Evolutionary conservation across 2,888 invertebrate species (phyloP).

Genomic region (Andrena fulva): DNA sequence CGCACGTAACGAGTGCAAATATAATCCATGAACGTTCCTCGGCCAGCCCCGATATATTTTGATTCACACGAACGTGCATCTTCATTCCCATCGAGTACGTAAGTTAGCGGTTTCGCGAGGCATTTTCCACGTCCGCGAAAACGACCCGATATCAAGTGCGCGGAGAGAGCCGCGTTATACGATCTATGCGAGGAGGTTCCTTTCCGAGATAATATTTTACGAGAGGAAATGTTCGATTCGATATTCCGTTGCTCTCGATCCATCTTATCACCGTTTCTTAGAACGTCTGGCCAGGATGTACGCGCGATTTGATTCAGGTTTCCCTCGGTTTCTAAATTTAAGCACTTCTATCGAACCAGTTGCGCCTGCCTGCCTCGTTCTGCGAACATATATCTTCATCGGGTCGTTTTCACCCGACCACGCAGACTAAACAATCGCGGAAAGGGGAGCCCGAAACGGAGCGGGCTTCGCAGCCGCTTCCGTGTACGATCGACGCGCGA

Average conservation of each 20-base stretch:
- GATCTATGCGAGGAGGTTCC: not conserved
- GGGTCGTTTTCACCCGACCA: not conserved
- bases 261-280: too few species aligned
- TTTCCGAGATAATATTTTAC: not conserved
- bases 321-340: not conserved
- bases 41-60: not conserved
- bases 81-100: conserved; percentile 7
- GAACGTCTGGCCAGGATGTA: not conserved
- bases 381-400: not conserved
- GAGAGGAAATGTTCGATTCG: too few species aligned
- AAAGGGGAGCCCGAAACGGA: not conserved
- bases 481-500: conserved; percentile 44
- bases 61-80: not conserved
- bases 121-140: conserved; percentile 7
- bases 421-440: not conserved
- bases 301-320: not conserved
- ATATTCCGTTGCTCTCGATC: too few species aligned
- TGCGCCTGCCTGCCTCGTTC: not conserved
- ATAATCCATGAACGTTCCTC: not conserved
- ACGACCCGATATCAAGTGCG: not conserved
- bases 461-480: conserved; percentile 22
- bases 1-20: not conserved
- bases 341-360: not conserved
- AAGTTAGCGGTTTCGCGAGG: not conserved
- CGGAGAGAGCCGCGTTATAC: not conserved